Conservation (phyloP, 2,888 invertebrate species). For the Parasteatoda lunata region DNA sequence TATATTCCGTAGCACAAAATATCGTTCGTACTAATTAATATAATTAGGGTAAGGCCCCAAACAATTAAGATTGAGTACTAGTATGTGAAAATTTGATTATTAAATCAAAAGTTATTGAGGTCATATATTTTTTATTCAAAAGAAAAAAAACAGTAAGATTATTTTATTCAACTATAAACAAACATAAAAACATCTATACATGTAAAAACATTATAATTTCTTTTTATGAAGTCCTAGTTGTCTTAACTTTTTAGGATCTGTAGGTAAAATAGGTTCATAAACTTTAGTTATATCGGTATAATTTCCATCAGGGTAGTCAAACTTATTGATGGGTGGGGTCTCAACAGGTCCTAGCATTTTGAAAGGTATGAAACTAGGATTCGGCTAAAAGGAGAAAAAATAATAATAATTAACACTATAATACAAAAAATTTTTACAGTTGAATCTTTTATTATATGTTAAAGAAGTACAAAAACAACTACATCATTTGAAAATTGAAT, state of each 20-base stretch:
- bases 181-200: not conserved
- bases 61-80: no score
- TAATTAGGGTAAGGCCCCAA: no score
- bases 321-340: conserved; percentile 88
- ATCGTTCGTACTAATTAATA: no score
- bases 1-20: no score
- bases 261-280: conserved; percentile 75
- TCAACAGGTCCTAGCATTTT: conserved; percentile 83
- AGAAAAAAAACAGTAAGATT: no score
- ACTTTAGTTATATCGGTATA: conserved; percentile 87
- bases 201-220: conserved; percentile 9
- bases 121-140: no score
- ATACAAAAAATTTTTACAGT: not conserved
- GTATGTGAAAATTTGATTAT: no score
- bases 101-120: no score
- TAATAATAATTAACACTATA: not conserved
- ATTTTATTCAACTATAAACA: no score
- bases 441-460: no score
- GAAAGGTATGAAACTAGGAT: conserved; percentile 82
- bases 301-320: conserved; percentile 91
- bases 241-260: conserved; percentile 44
- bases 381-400: conserved; percentile 79
- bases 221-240: conserved; percentile 34
- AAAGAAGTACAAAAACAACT: no score
- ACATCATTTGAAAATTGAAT: no score